Evolutionary conservation across 2,113 vertebrate species (phyloP), one percentile per base, ranked within the genome.

Genomic region (Pholis gunnellus): DNA sequence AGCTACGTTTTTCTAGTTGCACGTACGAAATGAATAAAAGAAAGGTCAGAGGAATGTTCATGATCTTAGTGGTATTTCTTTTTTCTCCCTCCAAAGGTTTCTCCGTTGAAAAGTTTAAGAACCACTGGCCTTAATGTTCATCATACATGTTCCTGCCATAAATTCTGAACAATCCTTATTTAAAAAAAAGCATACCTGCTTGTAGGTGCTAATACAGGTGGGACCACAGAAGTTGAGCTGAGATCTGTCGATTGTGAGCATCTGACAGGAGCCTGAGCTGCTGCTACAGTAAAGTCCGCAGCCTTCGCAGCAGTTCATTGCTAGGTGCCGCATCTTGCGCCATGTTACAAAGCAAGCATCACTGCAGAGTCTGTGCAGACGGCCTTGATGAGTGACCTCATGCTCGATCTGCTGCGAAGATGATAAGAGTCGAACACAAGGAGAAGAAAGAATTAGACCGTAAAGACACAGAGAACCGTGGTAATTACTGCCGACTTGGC

Each of bases 271-370:
- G 61, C 96, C 96, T 0, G 96, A 97, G 80, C 93, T 95, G 60
- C 95, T 98, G 65, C 96, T 98, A 82, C 97, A 98, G 88, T 99
- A 98, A 1, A 97, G 97, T 0, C 98, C 97, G 5, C 98, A 99
- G 61, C 96, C 97, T 90, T 99, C 98, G 71, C 98, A 99, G 92
- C 97, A 98, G 95, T 99, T 99, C 97, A 99, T 97, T 69, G 97
- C 97, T 71, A 99, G 82, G 86, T 98, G 96, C 79, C 97, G 97
- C n/a, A 96, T 96, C 0, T 96, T 97, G 14, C 98, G 97, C 94
- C 98, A 99, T 20, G 96, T 96, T 40, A 96, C 95, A 90, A 99
- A 99, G 56, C 98, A 99, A 61, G 96, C 93, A 7, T 99, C 96
- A 0, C 98, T 99, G 90, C 98, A 99, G 66, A 99, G 96, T 90